Evolutionary conservation across 2,797 vertebrate genomes (phyloP).

Genomic region (Borostomias antarcticus): DNA sequence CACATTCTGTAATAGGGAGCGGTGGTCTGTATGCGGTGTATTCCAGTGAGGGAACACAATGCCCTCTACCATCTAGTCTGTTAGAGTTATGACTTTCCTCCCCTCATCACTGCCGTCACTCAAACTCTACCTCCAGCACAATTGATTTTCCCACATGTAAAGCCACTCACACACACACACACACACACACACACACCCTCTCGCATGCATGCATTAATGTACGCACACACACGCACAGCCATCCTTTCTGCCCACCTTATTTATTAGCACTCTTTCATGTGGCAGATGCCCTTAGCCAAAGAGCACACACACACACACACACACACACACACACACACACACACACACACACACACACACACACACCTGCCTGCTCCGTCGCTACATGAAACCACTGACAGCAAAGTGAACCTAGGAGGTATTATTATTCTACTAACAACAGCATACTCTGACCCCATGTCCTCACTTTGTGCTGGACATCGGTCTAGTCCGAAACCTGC

Average conservation of each 20-base stretch:
- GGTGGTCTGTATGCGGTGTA: too few relatives aligned
- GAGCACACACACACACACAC: slow-evolving; percentile 48
- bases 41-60: slow-evolving; percentile 26
- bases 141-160: slow-evolving; percentile 55
- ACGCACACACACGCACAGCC: neutral
- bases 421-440: slow-evolving; percentile 60
- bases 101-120: slow-evolving; percentile 58
- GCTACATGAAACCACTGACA: slow-evolving; percentile 50
- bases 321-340: neutral
- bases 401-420: slow-evolving; percentile 50
- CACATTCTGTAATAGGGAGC: slow-evolving; percentile 28
- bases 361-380: slow-evolving; percentile 2
- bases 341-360: neutral
- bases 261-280: slow-evolving; percentile 42
- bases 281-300: slow-evolving; percentile 48
- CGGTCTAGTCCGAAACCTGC: neutral
- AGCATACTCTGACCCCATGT: slow-evolving; percentile 37
- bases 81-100: slow-evolving; percentile 48
- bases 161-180: slow-evolving; percentile 11
- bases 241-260: slow-evolving; percentile 40
- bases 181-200: slow-evolving; percentile 3
- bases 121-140: slow-evolving; percentile 51
- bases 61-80: slow-evolving; percentile 48
- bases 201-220: slow-evolving; percentile 7
- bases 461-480: slow-evolving; percentile 42